phyloP scores from a whole-genome alignment of 2,797 vertebrate species.

The Anolis apletophallus region DNA sequence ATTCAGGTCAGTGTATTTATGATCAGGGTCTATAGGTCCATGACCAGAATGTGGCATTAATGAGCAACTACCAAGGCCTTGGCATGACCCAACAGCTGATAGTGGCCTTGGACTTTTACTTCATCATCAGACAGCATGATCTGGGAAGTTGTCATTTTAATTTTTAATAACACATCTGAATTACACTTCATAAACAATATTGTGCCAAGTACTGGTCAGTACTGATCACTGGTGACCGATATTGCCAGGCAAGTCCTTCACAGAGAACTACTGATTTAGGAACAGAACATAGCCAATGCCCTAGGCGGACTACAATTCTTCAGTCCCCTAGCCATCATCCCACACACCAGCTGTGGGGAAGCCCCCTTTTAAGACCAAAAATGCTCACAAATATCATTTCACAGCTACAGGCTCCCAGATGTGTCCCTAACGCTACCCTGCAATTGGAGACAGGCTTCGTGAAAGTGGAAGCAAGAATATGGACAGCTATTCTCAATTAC shows the following conservation, averaged over 20 bases:
- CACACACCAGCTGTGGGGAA: too few species aligned
- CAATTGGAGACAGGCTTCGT: too few species aligned
- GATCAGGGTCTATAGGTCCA: background rate
- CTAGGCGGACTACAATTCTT: background rate
- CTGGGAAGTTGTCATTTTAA: background rate
- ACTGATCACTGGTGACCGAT: background rate
- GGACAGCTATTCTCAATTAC: too few species aligned
- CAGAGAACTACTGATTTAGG: background rate
- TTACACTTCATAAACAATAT: background rate
- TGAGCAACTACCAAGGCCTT: background rate
- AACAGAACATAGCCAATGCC: background rate
- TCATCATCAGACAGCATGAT: background rate
- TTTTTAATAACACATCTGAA: background rate
- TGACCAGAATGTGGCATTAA: background rate
- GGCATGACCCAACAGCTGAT: background rate
- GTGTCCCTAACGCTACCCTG: too few species aligned
- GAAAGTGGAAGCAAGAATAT: too few species aligned
- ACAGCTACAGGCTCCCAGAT: too few species aligned
- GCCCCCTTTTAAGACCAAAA: background rate
- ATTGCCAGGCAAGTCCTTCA: background rate
- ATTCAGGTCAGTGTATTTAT: background rate
- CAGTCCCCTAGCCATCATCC: too few species aligned
- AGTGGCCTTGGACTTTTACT: background rate
- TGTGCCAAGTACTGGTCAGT: too few species aligned
- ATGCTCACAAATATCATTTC: background rate